These are phyloP conservation scores for Euphydryas editha DNA, from an alignment of 2,888 invertebrate species.

Conservation along the genomic window DNA sequence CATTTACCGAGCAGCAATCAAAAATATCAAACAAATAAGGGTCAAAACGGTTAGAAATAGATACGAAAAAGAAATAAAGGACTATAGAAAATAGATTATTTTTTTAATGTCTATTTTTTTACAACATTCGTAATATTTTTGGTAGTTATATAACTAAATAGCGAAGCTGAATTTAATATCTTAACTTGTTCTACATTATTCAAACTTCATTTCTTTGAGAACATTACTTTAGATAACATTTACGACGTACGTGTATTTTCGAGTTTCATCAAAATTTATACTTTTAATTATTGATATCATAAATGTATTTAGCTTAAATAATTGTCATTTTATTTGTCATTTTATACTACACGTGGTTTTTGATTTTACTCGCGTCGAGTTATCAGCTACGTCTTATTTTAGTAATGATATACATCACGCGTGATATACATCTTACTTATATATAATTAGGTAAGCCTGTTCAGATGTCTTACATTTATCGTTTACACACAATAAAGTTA, in stretches of 20 bases:
- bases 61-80: too few species aligned
- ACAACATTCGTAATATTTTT: neutral
- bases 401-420: too few species aligned
- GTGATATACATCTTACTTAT: too few species aligned
- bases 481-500: too few species aligned
- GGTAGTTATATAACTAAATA: neutral
- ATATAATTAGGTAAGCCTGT: too few species aligned
- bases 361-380: neutral
- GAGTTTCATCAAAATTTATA: constrained; percentile 10
- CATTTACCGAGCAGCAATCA: too few species aligned
- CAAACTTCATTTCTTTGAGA: constrained; percentile 20
- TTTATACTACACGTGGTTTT: neutral
- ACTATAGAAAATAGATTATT: too few species aligned
- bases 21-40: too few species aligned
- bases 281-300: constrained; percentile 17
- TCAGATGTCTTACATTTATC: too few species aligned
- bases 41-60: too few species aligned
- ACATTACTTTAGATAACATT: neutral
- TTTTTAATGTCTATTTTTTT: neutral
- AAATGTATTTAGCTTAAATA: neutral
- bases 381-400: too few species aligned
- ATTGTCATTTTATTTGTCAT: neutral
- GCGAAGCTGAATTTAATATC: neutral
- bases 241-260: neutral
- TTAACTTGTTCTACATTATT: constrained; percentile 18